Percentiles rank a stretch among this genome's conserved stretches.
These are phyloP conservation scores for Yoshiicerus persimilis DNA, from an alignment of 1,140 invertebrate species.

Conservation along the genomic window DNA sequence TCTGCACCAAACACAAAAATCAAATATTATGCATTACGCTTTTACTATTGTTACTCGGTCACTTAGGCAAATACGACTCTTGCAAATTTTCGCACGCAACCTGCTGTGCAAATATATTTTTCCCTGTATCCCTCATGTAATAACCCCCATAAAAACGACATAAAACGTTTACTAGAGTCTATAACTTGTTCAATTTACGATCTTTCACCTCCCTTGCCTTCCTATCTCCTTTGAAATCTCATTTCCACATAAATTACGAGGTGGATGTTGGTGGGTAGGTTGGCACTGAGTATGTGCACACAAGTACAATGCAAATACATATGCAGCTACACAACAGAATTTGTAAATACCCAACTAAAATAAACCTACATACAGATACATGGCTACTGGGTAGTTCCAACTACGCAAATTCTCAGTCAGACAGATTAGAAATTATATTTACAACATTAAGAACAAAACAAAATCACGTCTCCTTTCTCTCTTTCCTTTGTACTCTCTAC, in stretches of 20 bases:
- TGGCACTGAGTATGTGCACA: no score
- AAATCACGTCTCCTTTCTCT: not conserved
- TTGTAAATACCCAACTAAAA: not conserved
- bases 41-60: not conserved
- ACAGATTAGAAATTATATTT: constrained; percentile 3
- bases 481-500: not conserved
- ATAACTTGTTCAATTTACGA: constrained; percentile 10
- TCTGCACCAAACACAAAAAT: constrained; percentile 26
- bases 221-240: not conserved
- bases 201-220: constrained; percentile 17
- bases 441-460: not conserved
- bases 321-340: no score
- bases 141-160: constrained; percentile 28
- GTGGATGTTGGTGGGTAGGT: not conserved
- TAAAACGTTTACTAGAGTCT: constrained; percentile 29
- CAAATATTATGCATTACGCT: not conserved
- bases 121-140: constrained; percentile 24
- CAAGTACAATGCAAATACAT: no score
- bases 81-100: constrained; percentile 30
- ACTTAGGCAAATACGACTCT: not conserved
- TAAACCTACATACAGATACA: not conserved
- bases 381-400: not conserved
- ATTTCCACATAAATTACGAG: constrained; percentile 1
- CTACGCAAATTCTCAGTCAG: constrained; percentile 1
- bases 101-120: constrained; percentile 20